Evolutionary conservation across 2,113 vertebrate species (phyloP).

Genomic region (Argyrosomus japonicus): DNA sequence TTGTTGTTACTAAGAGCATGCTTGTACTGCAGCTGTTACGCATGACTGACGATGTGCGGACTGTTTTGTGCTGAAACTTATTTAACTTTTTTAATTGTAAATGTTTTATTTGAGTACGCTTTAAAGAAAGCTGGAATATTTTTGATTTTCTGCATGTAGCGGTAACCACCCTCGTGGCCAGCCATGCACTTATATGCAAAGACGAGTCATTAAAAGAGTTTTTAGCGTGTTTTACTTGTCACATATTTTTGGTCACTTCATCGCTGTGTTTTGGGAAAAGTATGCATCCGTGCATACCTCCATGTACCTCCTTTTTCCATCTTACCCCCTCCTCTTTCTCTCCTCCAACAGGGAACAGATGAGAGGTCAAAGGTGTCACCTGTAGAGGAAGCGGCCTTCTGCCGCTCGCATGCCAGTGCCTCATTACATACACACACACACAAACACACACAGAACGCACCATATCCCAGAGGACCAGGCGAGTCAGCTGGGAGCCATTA

Average conservation of each 20-base stretch:
- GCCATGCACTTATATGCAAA: not conserved
- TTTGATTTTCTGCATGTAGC: not conserved
- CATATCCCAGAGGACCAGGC: conserved; percentile 29
- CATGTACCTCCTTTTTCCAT: conserved; percentile 38
- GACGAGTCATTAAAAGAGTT: conserved; percentile 54
- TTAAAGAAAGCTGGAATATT: not conserved
- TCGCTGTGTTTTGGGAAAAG: conserved; percentile 11
- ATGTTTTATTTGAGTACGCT: not conserved
- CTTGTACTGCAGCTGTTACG: conserved; percentile 1
- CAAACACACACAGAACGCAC: conserved; percentile 22
- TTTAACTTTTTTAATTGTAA: not conserved
- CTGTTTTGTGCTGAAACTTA: not conserved
- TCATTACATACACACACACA: conserved; percentile 78
- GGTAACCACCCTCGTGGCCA: not conserved
- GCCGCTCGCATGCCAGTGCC: conserved; percentile 83
- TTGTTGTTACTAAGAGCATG: not conserved
- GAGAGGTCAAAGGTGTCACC: conserved; percentile 88
- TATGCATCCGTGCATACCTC: conserved; percentile 26
- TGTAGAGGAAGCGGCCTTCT: conserved; percentile 85
- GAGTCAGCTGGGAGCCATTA: conserved; percentile 87
- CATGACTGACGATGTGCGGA: conserved; percentile 20
- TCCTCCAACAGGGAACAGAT: conserved; percentile 83
- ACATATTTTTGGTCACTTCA: not conserved
- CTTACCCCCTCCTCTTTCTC: conserved; percentile 42
- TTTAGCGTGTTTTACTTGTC: conserved; percentile 10